Conservation (phyloP, 2,888 invertebrate species). For the Nipponacmea schrenckii region DNA sequence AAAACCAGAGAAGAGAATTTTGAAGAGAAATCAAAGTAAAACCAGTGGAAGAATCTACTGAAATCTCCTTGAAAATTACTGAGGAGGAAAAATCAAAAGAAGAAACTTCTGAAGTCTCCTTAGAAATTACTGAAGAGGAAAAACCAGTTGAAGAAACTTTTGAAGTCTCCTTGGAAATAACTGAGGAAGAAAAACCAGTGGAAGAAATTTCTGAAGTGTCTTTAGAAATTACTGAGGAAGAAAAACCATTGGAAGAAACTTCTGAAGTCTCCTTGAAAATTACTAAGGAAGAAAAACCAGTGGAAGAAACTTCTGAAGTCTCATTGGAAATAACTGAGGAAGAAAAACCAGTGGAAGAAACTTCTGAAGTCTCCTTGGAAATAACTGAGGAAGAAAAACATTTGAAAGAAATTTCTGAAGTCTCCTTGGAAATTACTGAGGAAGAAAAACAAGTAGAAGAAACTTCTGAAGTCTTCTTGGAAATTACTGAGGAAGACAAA, state of each 20-base stretch:
- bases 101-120: background rate
- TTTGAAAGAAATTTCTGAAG: background rate
- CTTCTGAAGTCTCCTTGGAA: constrained; percentile 10
- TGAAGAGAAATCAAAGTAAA: background rate
- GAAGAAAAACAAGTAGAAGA: constrained; percentile 1
- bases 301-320: background rate
- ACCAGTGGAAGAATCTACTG: background rate
- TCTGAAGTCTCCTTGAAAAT: background rate
- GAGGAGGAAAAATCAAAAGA: constrained; percentile 8
- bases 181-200: background rate
- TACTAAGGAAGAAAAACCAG: background rate
- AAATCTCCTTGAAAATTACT: background rate
- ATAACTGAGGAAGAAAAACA: constrained; percentile 11
- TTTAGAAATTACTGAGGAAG: background rate
- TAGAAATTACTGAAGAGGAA: background rate
- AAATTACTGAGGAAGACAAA: background rate
- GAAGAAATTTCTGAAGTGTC: background rate
- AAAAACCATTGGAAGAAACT: background rate
- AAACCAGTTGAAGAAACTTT: background rate
- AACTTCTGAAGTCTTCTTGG: background rate
- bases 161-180: background rate
- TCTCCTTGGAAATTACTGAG: background rate
- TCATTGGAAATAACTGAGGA: background rate
- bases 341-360: constrained; percentile 10
- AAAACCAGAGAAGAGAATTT: background rate